Percentiles rank a stretch among this genome's conserved stretches.
Conservation (phyloP, 2,113 vertebrate genomes). For the Tauraco erythrolophus region DNA sequence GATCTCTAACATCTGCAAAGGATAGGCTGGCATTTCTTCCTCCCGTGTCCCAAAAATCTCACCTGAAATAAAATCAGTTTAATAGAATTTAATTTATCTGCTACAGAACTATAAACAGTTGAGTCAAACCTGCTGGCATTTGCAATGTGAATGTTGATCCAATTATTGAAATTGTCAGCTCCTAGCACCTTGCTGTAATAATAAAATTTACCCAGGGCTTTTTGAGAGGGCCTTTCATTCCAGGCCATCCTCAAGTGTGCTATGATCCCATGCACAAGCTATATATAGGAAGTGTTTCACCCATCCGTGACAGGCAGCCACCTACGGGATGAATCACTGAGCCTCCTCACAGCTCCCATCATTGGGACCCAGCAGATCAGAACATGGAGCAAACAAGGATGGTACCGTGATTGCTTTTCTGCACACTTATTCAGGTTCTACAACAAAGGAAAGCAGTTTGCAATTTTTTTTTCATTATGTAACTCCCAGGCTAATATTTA, state of each 20-base stretch:
- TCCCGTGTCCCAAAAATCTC: not conserved
- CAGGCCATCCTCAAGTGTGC: not conserved
- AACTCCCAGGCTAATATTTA: not conserved
- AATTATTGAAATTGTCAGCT: slow-evolving; percentile 47
- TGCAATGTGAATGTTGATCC: not conserved
- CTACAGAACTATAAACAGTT: not conserved
- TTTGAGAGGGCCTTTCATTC: slow-evolving; percentile 33
- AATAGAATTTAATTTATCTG: not conserved
- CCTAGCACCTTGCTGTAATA: not conserved
- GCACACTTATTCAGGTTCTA: not conserved
- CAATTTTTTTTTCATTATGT: not conserved
- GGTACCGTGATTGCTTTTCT: not conserved
- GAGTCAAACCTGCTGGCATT: slow-evolving; percentile 46
- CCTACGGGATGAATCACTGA: slow-evolving; percentile 49
- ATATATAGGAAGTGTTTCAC: slow-evolving; percentile 36
- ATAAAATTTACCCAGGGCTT: slow-evolving; percentile 8
- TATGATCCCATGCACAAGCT: not conserved
- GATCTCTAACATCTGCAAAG: not conserved
- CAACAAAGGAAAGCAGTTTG: not conserved
- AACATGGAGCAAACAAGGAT: not conserved
- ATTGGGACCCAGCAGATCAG: not conserved
- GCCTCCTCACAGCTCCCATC: not conserved
- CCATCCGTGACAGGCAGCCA: slow-evolving; percentile 53
- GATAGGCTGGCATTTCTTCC: not conserved
- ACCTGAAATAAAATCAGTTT: not conserved